Conservation (phyloP, 2,888 invertebrate species). For the Synergus umbraculus region DNA sequence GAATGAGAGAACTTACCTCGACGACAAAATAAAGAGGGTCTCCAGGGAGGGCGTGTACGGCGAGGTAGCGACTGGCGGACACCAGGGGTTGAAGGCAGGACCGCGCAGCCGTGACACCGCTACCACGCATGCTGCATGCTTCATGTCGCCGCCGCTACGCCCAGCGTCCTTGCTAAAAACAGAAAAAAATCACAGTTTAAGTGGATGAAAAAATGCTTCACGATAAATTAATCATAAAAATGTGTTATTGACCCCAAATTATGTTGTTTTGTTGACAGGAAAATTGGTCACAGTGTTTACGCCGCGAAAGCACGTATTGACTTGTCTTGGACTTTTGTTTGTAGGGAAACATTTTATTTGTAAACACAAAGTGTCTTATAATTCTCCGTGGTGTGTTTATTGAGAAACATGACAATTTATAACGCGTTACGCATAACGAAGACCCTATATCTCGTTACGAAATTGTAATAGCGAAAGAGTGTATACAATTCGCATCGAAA, state of each 20-base stretch:
- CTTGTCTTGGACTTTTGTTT: background rate
- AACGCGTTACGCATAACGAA: background rate
- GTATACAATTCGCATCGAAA: conserved; percentile 57
- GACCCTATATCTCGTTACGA: background rate
- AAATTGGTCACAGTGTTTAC: background rate
- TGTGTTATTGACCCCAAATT: background rate
- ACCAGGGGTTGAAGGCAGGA: conserved; percentile 78
- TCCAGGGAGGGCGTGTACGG: conserved; percentile 76
- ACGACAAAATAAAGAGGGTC: conserved; percentile 80
- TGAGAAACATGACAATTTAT: background rate
- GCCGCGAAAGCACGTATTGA: background rate
- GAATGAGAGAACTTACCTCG: conserved; percentile 68
- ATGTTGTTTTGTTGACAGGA: background rate
- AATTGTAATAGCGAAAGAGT: conserved; percentile 13
- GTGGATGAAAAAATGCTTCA: too few relatives aligned
- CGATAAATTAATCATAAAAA: too few relatives aligned
- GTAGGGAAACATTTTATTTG: background rate
- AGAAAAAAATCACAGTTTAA: background rate
- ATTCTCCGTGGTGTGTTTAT: background rate
- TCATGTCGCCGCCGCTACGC: conserved; percentile 77
- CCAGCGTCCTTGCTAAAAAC: conserved; percentile 75
- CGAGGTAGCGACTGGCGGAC: conserved; percentile 77
- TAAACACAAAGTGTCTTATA: background rate
- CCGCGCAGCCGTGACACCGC: conserved; percentile 78
- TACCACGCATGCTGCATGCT: conserved; percentile 78